These are phyloP conservation scores for Stichodactyla helianthus DNA, from an alignment of 64 coral and sea anemone species.

Conservation along the genomic window DNA sequence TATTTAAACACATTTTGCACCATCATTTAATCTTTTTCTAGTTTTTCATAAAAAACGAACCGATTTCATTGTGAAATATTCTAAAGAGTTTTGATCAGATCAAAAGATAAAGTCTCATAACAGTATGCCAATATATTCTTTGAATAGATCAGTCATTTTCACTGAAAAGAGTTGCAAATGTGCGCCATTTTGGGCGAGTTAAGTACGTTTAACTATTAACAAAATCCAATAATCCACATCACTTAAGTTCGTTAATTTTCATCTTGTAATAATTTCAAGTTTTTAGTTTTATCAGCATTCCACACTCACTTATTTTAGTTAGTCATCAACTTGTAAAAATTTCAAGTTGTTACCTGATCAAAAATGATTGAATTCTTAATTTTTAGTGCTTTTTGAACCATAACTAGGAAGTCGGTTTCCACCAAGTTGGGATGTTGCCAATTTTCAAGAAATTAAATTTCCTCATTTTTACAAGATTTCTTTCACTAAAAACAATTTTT, in stretches of 20 bases:
- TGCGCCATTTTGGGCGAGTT: conserved; percentile 1
- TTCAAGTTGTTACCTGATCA: too few relatives aligned
- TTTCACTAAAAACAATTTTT: too few relatives aligned
- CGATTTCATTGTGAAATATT: conserved; percentile 21
- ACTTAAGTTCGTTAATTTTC: neutral
- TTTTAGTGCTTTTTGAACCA: too few relatives aligned
- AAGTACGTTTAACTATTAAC: neutral
- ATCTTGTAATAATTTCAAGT: neutral
- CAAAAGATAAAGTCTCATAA: neutral
- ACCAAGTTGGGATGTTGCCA: too few relatives aligned
- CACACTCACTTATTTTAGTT: too few relatives aligned
- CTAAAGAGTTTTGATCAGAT: neutral
- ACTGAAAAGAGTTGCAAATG: neutral
- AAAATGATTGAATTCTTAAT: too few relatives aligned
- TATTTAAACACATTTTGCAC: neutral
- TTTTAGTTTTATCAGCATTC: too few relatives aligned
- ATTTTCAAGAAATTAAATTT: too few relatives aligned
- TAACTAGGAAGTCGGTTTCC: too few relatives aligned
- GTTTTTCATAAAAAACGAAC: neutral
- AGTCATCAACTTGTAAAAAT: too few relatives aligned
- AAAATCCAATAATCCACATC: too few relatives aligned
- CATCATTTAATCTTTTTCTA: neutral
- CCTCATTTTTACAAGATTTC: too few relatives aligned
- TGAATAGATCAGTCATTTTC: conserved; percentile 5
- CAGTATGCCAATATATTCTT: conserved; percentile 3